These are phyloP conservation scores for Gnathonemus longibarbis DNA, from an alignment of 2,113 vertebrate genomes.

Conservation along the genomic window DNA sequence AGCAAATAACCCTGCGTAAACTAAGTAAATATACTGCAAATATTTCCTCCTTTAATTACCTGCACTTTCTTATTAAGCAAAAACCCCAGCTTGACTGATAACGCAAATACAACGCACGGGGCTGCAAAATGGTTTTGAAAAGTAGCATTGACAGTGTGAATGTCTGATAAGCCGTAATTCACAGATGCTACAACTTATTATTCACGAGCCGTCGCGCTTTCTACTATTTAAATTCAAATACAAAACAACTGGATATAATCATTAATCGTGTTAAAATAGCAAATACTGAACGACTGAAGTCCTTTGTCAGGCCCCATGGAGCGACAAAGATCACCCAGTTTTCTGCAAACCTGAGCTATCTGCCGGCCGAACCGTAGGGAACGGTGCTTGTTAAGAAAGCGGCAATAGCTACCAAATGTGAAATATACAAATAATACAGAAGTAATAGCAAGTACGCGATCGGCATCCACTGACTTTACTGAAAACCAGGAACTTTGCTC, in stretches of 20 bases:
- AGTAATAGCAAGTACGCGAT: neutral
- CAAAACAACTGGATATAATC: neutral
- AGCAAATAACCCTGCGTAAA: neutral
- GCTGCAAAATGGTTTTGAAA: neutral
- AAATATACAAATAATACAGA: neutral
- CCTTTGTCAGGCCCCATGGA: neutral
- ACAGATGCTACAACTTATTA: neutral
- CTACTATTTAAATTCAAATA: neutral
- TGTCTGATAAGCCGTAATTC: neutral
- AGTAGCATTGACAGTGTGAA: slow-evolving; percentile 9
- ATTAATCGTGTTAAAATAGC: neutral
- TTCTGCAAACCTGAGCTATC: neutral
- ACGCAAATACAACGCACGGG: neutral
- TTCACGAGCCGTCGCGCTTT: neutral
- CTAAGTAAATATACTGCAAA: neutral
- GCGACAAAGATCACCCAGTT: neutral
- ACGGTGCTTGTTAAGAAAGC: neutral
- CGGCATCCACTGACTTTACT: neutral
- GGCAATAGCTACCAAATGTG: neutral
- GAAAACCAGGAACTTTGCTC: neutral
- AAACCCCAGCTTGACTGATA: neutral
- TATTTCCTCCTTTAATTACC: slow-evolving; percentile 6
- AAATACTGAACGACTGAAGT: neutral
- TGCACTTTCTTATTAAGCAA: neutral
- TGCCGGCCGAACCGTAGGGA: neutral